Base-by-base conservation (phyloP, 2,113 vertebrate genomes). In the Parus major region DNA sequence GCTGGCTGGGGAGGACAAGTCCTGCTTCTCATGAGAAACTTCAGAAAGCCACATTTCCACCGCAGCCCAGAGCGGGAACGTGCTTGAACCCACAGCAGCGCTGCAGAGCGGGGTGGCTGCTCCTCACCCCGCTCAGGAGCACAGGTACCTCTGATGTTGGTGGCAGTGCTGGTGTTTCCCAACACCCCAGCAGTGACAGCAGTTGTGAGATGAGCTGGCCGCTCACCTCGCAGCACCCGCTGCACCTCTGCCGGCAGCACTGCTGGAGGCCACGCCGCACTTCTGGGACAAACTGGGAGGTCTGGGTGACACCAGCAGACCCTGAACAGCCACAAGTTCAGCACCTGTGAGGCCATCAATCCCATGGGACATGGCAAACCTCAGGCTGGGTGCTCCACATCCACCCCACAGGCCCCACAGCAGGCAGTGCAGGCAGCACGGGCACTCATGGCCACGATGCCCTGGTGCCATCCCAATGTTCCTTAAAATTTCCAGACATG, bases 121-220 rank as follows among this genome's bases (percentile, higher is more conserved):
- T 92, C 64, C 93, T 86, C 80, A 35, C 36, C 79, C 33, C 5
- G 66, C 41, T n/a, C 65, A 1, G 44, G 82, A 71, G 94, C 78
- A 42, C n/a, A 9, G 75, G 27, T 66, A 5, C 46, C 86, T 95
- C 94, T 93, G 76, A 88, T 77, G 55, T 61, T 9, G 66, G 53
- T 52, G 66, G 2, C 77, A 24, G 85, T 0, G 1, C 21, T 0
- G 17, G 63, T 52, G 0, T 35, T 83, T 72, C 89, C 86, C 83
- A 73, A 8, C 4, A 2, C n/a, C 20, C 1, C 5, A 35, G 88
- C 23, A 1, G 39, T 12, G 66, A 60, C 71, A 91, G 76, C 56
- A 88, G 86, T 91, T 89, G 15, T 52, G 93, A 96, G 95, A 96
- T 92, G 93, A 95, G 95, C 90, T 96, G 96, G 92, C 86, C 21